Base-by-base conservation (phyloP, 2,888 invertebrate genomes). In the Hirtodrosophila duncani region DNA sequence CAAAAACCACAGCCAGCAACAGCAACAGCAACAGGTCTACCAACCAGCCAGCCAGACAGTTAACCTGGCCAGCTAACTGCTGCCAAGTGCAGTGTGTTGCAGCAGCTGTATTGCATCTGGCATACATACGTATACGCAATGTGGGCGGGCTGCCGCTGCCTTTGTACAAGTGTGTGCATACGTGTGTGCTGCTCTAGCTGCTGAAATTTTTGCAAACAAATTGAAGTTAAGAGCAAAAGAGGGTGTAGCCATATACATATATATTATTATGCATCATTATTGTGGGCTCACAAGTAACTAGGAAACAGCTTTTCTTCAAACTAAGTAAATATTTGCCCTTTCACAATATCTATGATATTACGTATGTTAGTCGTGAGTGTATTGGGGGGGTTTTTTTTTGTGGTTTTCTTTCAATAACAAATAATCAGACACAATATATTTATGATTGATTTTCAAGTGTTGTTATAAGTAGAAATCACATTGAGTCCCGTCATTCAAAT, bases 51-150 rank as follows among this genome's bases (percentile, higher is more conserved):
- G 37, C 16, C 18, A 27, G 24, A 21, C 67, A 46, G 45, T 31
- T 52, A 48, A 64, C 26, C 14, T 37, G 61, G 66, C 29, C 42
- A 31, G 17, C 16, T 67, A 61, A 42, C 62, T 62, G 61, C 58
- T 57, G 67, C 78, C 78, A 81, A 81, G 72, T 81, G 70, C 70
- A 78, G 42, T 37, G 50, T 56, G 10, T 51, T 51, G 42, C 50
- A 57, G 21, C 34, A 6, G 9, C 34, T 13, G 13, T 14, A 23
- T n/a, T 20, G 13, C 23, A 23, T n/a, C 21, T 13, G 13, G 34
- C 33, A n/a, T n/a, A n/a, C 33, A 30, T 6, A 2, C 67, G 55
- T 60, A 65, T 65, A 56, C 49, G 70, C 70, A 66, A 66, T 70
- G 65, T 65, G 50, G 65, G 65, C 65, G 65, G 23, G 24, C 17